These are phyloP conservation scores for Cynopterus sphinx DNA, from an alignment of 2,797 vertebrate genomes.

Conservation along the genomic window DNA sequence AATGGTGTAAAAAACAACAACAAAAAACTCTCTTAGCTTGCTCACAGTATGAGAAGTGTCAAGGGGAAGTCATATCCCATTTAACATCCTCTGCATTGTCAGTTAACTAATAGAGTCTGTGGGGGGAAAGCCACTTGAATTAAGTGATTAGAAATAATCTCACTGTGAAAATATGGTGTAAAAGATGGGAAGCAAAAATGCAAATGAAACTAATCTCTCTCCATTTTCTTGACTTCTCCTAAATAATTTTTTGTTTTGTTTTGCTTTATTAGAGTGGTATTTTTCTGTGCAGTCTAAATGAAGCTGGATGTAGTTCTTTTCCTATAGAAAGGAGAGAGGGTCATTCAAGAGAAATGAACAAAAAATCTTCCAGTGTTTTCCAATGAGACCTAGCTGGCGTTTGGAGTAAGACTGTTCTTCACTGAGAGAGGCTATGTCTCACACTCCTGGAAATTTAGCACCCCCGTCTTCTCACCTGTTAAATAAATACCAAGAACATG, in stretches of 20 bases:
- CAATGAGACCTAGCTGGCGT: background rate
- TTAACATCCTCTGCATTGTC: constrained; percentile 49
- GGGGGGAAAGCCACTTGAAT: background rate
- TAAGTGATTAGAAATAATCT: background rate
- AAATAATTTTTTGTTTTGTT: background rate
- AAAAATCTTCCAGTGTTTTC: background rate
- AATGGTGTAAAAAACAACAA: constrained; percentile 31
- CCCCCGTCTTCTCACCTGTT: background rate
- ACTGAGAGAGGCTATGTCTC: background rate
- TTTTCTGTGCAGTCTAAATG: background rate
- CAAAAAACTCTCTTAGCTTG: constrained; percentile 55
- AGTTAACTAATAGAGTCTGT: constrained; percentile 47
- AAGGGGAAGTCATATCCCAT: constrained; percentile 35
- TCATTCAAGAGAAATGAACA: background rate
- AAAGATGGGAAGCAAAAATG: background rate
- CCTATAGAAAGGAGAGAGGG: background rate
- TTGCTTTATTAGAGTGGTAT: background rate
- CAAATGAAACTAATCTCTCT: background rate
- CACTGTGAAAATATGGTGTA: background rate
- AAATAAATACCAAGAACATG: background rate
- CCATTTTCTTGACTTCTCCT: background rate
- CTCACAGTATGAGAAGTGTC: constrained; percentile 24
- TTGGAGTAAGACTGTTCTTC: background rate
- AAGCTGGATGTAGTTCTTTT: background rate
- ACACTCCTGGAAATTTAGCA: background rate